Evolutionary conservation across 2,113 vertebrate genomes (phyloP).

Genomic region (Pangasianodon gigas): DNA sequence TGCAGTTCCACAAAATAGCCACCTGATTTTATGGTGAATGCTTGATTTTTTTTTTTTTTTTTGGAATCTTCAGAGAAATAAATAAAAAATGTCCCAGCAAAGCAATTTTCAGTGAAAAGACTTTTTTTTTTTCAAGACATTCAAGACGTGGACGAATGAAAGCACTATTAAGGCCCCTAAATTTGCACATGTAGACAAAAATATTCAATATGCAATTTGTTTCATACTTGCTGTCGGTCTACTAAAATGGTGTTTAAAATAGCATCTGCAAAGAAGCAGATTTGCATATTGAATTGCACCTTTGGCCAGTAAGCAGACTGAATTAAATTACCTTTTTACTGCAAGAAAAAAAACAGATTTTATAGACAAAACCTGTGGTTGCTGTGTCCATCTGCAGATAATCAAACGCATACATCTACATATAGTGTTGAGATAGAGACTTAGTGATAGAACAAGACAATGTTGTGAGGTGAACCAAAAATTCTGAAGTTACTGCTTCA

Average conservation of each 20-base stretch:
- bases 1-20: neutral
- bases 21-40: conserved; percentile 20
- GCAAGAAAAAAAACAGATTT: neutral
- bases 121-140: neutral
- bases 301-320: neutral
- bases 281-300: conserved; percentile 26
- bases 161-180: neutral
- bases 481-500: neutral
- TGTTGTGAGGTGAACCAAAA: neutral
- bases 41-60: conserved; percentile 1
- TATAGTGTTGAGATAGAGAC: neutral
- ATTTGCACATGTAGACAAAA: conserved; percentile 30
- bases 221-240: conserved; percentile 2
- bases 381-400: neutral
- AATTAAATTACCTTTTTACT: neutral
- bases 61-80: neutral
- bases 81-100: conserved; percentile 7
- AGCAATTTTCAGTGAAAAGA: conserved; percentile 8
- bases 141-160: neutral
- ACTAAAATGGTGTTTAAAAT: conserved; percentile 9
- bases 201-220: conserved; percentile 24
- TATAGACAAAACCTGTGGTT: neutral
- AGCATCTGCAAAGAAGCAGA: conserved; percentile 9
- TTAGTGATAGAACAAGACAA: neutral
- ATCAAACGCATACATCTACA: neutral